phyloP scores from a whole-genome alignment of 1,140 invertebrate species.

The Dreissena polymorpha region DNA sequence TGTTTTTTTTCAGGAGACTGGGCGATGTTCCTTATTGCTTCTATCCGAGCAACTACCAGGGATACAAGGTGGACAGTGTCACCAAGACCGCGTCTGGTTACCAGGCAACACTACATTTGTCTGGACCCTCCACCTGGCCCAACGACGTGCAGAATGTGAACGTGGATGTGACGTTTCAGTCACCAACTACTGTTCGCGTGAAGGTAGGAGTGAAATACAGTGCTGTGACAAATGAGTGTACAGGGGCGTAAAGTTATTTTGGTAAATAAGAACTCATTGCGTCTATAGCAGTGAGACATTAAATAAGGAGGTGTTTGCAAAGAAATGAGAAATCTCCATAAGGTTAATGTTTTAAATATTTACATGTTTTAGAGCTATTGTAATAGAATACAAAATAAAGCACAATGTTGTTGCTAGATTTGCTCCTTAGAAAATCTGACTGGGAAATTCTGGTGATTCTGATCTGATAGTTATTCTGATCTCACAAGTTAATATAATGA shows the following conservation, averaged over 20 bases:
- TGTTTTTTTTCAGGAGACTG: slow-evolving; percentile 1
- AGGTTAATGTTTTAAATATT: too few species aligned
- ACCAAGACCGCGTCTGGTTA: slow-evolving; percentile 46
- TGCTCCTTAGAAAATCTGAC: too few species aligned
- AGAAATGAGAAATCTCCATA: too few species aligned
- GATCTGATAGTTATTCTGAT: too few species aligned
- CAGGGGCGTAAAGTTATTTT: neutral
- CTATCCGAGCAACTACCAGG: slow-evolving; percentile 60
- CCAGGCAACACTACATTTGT: slow-evolving; percentile 50
- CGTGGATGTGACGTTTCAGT: slow-evolving; percentile 62
- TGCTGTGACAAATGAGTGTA: neutral
- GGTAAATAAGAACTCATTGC: too few species aligned
- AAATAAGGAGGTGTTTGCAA: too few species aligned
- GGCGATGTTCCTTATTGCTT: slow-evolving; percentile 66
- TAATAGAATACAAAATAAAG: too few species aligned
- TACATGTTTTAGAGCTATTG: too few species aligned
- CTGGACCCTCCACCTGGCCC: slow-evolving; percentile 60
- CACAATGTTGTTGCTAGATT: too few species aligned
- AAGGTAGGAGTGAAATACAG: slow-evolving; percentile 55
- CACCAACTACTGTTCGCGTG: slow-evolving; percentile 60
- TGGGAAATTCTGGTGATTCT: too few species aligned
- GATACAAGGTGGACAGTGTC: slow-evolving; percentile 58
- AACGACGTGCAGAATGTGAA: slow-evolving; percentile 62
- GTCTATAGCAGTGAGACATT: too few species aligned
- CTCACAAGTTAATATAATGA: too few species aligned